phyloP scores from a whole-genome alignment of 2,113 vertebrate genomes.

The Neodontobutis hainanensis region DNA sequence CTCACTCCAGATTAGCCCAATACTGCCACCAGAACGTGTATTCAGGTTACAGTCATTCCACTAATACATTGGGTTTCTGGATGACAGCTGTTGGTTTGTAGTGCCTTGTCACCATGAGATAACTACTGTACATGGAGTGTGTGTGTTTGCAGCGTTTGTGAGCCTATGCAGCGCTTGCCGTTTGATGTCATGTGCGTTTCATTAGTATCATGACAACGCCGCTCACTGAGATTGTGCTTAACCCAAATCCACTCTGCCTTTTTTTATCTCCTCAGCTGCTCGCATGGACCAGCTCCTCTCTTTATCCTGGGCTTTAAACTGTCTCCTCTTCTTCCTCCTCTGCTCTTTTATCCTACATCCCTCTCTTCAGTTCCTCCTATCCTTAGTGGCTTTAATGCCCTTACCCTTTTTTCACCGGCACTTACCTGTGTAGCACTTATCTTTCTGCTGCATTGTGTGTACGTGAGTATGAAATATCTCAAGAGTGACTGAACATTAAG shows the following conservation, averaged over 20 bases:
- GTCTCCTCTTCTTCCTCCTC: conserved; percentile 16
- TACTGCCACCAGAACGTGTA: conserved; percentile 19
- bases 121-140: conserved; percentile 30
- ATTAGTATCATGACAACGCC: conserved; percentile 42
- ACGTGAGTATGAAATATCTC: conserved; percentile 31
- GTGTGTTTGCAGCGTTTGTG: conserved; percentile 14
- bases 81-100: conserved; percentile 44
- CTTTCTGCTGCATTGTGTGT: conserved; percentile 33
- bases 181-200: conserved; percentile 40
- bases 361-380: conserved; percentile 2
- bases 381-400: conserved; percentile 28
- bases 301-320: conserved; percentile 46
- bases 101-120: conserved; percentile 40
- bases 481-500: conserved; percentile 40
- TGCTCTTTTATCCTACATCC: conserved; percentile 43
- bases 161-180: not conserved
- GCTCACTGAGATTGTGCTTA: conserved; percentile 55
- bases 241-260: conserved; percentile 53
- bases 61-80: conserved; percentile 61
- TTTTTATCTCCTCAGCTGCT: conserved; percentile 52
- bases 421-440: conserved; percentile 62
- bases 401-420: conserved; percentile 44
- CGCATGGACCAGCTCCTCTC: conserved; percentile 36
- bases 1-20: conserved; percentile 42
- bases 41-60: conserved; percentile 37